These are phyloP conservation scores for Carlito syrichta DNA, from an alignment of 2,113 vertebrate genomes.

Conservation along the genomic window DNA sequence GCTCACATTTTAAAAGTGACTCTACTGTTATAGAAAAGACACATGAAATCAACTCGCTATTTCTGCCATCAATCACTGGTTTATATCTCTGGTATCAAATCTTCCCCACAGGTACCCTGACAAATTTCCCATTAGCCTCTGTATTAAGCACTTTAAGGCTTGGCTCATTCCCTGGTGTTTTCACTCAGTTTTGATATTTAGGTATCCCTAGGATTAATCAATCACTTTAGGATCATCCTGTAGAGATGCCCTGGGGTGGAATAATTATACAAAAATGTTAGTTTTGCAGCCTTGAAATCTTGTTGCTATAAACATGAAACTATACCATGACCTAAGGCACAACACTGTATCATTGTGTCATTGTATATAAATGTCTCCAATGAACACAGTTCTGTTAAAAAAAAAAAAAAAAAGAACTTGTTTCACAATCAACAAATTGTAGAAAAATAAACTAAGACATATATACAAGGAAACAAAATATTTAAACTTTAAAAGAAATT, in stretches of 20 bases:
- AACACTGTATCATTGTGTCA: not conserved
- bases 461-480: not conserved
- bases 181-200: not conserved
- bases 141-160: constrained; percentile 1
- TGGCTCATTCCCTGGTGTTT: not conserved
- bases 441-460: not conserved
- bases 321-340: not conserved
- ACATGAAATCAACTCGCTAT: not conserved
- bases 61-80: not conserved
- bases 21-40: not conserved
- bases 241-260: not conserved
- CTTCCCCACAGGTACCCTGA: not conserved
- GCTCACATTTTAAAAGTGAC: not conserved
- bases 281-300: not conserved
- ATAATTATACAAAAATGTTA: constrained; percentile 42
- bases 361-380: not conserved
- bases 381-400: not conserved
- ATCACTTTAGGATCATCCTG: not conserved
- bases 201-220: not conserved
- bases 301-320: not conserved
- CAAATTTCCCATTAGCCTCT: not conserved
- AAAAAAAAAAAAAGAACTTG: not conserved
- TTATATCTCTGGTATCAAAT: constrained; percentile 8
- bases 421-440: not conserved
- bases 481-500: not conserved